Evolutionary conservation across 2,888 invertebrate species (phyloP).

Genomic region (Drosophila kambysellisi): DNA sequence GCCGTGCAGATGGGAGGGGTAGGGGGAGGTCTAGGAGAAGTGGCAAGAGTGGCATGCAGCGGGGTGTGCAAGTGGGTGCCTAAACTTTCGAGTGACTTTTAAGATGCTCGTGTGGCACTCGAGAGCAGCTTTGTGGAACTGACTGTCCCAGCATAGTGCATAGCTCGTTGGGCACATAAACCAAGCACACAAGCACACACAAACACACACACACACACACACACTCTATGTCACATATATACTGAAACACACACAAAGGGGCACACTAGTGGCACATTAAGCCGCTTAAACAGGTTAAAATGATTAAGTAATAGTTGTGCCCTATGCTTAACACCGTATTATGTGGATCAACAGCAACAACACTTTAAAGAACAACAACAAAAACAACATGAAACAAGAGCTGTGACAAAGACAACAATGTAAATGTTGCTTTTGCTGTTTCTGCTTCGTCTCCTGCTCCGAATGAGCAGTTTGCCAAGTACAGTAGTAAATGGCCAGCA

Average conservation of each 20-base stretch:
- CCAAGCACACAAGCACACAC: constrained; percentile 10
- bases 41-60: neutral
- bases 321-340: constrained; percentile 67
- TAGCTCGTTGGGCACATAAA: constrained; percentile 18
- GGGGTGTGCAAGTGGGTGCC: constrained; percentile 26
- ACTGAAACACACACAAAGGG: constrained; percentile 2
- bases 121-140: constrained; percentile 52
- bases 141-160: constrained; percentile 26
- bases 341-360: constrained; percentile 54
- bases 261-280: constrained; percentile 64
- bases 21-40: neutral
- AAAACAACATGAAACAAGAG: constrained; percentile 24
- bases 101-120: constrained; percentile 60
- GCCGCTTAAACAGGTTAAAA: constrained; percentile 77
- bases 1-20: neutral
- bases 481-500: constrained; percentile 32
- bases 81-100: constrained; percentile 63
- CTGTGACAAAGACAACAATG: constrained; percentile 41
- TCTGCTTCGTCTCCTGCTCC: neutral
- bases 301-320: constrained; percentile 77
- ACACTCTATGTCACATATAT: neutral
- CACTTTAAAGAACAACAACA: constrained; percentile 20
- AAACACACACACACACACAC: constrained; percentile 8
- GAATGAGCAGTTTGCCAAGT: constrained; percentile 1
- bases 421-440: constrained; percentile 7